Base-by-base conservation (phyloP, 2,797 vertebrate genomes). In the Lophotriccus pileatus region DNA sequence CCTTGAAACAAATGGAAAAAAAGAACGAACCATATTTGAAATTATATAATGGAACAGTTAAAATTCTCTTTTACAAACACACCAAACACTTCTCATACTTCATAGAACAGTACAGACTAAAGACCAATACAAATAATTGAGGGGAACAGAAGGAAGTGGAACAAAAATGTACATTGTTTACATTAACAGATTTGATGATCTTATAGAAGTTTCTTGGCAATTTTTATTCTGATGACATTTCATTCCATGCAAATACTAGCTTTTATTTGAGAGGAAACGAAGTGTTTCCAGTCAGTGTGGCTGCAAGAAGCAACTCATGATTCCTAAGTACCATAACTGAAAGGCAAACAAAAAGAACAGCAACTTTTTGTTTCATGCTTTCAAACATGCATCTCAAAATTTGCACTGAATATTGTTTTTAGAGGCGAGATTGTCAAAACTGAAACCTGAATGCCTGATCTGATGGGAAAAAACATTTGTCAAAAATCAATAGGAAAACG, bases 181-280 rank as follows among this genome's bases (percentile, higher is more conserved):
- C 44, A 43, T 41, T 56, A 76, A 59, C 13, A 56, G 36, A 49
- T 20, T 24, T 78, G 22, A 89, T 36, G 12, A 49, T 47, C 39
- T 74, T 41, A 21, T 9, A 46, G 16, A 56, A 39, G 23, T 53
- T 91, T 56, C 46, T 59, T 5, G 59, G 27, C 27, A 10, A 5
- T 28, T 85, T 67, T 75, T 53, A 34, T 36, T 85, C 56, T 64
- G 44, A 74, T 88, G 53, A 39, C 27, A 50, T 28, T 22, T 34
- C 77, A 72, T 62, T 81, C 39, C 63, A 64, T 55, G 16, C 79
- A 86, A 93, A 84, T 5, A 49, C 10, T 22, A 7, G n/a, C 4
- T 93, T 88, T 66, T 60, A n/a, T 80, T 83, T 73, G 25, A 79
- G 53, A 77, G 46, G n/a, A 94, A 96, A 93, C 41, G 2, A 89